These are phyloP conservation scores for Hippopotamus amphibius DNA, from an alignment of 2,113 vertebrate species.

Conservation along the genomic window DNA sequence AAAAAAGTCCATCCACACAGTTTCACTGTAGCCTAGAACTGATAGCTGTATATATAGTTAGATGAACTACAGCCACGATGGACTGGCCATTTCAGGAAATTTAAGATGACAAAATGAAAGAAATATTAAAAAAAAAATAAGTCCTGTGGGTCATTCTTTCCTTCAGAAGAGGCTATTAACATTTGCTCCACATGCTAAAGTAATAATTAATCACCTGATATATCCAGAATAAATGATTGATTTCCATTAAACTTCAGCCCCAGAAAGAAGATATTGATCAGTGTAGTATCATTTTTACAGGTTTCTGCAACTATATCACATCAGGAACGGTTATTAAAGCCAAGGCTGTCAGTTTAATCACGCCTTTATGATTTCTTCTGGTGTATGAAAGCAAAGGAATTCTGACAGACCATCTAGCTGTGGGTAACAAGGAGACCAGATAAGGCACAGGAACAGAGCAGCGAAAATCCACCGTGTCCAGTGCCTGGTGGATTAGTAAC, in stretches of 20 bases:
- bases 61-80: background rate
- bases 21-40: background rate
- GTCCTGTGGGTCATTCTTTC: background rate
- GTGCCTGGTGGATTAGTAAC: background rate
- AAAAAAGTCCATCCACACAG: background rate
- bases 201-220: conserved; percentile 55
- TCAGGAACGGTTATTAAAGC: background rate
- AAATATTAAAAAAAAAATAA: conserved; percentile 20
- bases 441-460: background rate
- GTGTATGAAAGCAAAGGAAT: background rate
- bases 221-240: conserved; percentile 43
- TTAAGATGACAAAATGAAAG: conserved; percentile 53
- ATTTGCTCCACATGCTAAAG: background rate
- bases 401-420: background rate
- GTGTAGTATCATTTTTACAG: background rate
- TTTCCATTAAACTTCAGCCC: conserved; percentile 52
- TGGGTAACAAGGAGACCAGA: background rate
- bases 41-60: background rate
- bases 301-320: background rate
- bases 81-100: conserved; percentile 39
- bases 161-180: conserved; percentile 23
- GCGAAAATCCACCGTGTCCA: background rate
- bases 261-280: background rate
- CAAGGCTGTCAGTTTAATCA: background rate
- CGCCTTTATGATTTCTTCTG: background rate